Evolutionary conservation across 2,113 vertebrate genomes (phyloP), one percentile per base, ranked within the genome.

Genomic region (Microcebus tavaratra): DNA sequence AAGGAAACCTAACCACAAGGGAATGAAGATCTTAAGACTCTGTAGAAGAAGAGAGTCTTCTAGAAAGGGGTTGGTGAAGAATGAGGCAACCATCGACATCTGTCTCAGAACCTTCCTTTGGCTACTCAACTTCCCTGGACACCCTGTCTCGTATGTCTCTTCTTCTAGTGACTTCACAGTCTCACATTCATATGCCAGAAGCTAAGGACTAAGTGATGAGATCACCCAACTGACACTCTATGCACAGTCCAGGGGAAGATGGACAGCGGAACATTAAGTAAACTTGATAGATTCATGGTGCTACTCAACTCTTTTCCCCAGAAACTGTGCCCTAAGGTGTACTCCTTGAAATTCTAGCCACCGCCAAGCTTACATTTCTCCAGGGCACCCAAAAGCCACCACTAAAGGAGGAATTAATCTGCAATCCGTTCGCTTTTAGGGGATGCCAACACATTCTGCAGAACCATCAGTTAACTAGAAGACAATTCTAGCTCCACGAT

Each of bases 21-120:
- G 14, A 3, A 4, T 48, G 2, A 4, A 25, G 42, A 65, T 36
- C 6, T 50, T 57, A 9, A 50, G 42, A 78, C 6, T n/a, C 20
- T 25, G 7, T 50, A 68, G 6, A 27, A 50, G 27, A 73, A 14
- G 23, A 18, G 27, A 10, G 13, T n/a, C 6, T 17, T 63, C 14
- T 29, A 13, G 14, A n/a, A 63, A 48, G 9, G 25, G 17, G 1
- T 4, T 11, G 21, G 0, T 23, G 27, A 88, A 11, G 15, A 2
- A 5, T 63, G 57, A 63, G 9, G 3, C 57, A 8, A 31, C 9
- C 8, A 17, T 1, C 21, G 8, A 14, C 39, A 8, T 48, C 72
- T 59, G 4, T 14, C 18, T 88, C 29, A 61, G 27, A 75, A 75
- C 0, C 39, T 75, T 48, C 55, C 5, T 88, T n/a, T 21, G 21